A percentile compares a stretch with the other conserved stretches of the same genome.
Conservation (phyloP, 2,888 invertebrate genomes). For the Tanytarsus gracilentus region DNA sequence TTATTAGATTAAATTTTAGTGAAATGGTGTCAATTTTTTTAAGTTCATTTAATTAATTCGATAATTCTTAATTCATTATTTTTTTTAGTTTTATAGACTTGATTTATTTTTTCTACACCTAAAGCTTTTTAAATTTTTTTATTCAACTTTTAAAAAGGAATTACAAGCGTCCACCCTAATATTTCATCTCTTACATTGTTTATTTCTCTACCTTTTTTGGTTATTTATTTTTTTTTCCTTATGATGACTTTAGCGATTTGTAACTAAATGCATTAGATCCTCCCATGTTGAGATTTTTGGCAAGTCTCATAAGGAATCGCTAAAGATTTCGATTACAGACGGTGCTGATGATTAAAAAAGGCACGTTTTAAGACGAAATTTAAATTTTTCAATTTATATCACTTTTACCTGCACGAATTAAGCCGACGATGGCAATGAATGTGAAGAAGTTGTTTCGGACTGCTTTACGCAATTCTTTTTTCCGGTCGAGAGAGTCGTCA, state of each 20-base stretch:
- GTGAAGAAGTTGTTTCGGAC: background rate
- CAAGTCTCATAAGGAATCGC: slow-evolving; percentile 24
- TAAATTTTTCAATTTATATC: background rate
- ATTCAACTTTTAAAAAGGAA: no score
- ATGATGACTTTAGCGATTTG: background rate
- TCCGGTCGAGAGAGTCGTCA: slow-evolving; percentile 4
- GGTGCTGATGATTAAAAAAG: background rate
- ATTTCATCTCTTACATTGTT: no score
- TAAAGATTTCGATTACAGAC: slow-evolving; percentile 3
- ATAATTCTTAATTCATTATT: no score
- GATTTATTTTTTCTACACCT: no score
- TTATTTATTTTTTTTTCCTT: background rate
- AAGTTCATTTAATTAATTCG: no score
- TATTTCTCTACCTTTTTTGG: no score
- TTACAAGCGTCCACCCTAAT: no score
- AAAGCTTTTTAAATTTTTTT: no score
- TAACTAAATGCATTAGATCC: background rate
- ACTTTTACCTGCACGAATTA: slow-evolving; percentile 17
- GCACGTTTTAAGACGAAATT: background rate
- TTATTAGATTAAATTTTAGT: no score
- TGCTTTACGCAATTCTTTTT: background rate
- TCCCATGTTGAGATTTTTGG: background rate
- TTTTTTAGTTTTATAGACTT: no score
- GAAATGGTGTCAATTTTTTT: no score
- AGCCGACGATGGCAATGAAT: background rate